phyloP scores from a whole-genome alignment of 2,797 vertebrate genomes.

The Nannoperca obscura region DNA sequence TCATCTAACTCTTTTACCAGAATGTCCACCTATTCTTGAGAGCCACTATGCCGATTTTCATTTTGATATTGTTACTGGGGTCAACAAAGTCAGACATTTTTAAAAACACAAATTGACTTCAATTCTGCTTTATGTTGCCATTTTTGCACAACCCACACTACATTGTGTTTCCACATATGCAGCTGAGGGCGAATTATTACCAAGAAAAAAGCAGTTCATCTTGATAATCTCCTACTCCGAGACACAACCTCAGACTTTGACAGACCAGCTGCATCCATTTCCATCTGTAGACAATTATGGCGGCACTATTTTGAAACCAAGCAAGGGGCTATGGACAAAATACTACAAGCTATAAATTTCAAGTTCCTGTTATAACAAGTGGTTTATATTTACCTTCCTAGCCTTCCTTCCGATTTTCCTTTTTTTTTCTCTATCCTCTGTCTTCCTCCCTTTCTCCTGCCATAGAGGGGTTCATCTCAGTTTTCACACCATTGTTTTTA shows the following conservation, averaged over 20 bases:
- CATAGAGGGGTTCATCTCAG: slow-evolving; percentile 63
- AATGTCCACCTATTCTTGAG: no score
- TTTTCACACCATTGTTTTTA: slow-evolving; percentile 82
- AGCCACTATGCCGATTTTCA: no score
- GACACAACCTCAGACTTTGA: slow-evolving; percentile 55
- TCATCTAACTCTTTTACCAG: neutral
- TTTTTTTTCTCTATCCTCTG: slow-evolving; percentile 5
- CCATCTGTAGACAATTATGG: slow-evolving; percentile 87
- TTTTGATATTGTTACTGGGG: neutral
- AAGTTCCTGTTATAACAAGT: slow-evolving; percentile 89
- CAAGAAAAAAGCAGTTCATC: slow-evolving; percentile 63
- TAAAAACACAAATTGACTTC: neutral
- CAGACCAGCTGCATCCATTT: slow-evolving; percentile 79
- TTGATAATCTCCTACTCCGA: slow-evolving; percentile 59
- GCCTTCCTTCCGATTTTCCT: slow-evolving; percentile 73
- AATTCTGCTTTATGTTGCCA: neutral
- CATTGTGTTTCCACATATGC: no score
- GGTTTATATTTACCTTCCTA: slow-evolving; percentile 84
- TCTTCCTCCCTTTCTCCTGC: slow-evolving; percentile 21
- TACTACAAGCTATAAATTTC: slow-evolving; percentile 88
- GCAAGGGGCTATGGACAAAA: slow-evolving; percentile 84
- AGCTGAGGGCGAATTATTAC: slow-evolving; percentile 30
- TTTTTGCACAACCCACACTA: neutral
- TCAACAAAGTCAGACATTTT: neutral
- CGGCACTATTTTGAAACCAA: slow-evolving; percentile 84